Conservation (phyloP, 2,113 vertebrate species). For the Pongo pygmaeus region DNA sequence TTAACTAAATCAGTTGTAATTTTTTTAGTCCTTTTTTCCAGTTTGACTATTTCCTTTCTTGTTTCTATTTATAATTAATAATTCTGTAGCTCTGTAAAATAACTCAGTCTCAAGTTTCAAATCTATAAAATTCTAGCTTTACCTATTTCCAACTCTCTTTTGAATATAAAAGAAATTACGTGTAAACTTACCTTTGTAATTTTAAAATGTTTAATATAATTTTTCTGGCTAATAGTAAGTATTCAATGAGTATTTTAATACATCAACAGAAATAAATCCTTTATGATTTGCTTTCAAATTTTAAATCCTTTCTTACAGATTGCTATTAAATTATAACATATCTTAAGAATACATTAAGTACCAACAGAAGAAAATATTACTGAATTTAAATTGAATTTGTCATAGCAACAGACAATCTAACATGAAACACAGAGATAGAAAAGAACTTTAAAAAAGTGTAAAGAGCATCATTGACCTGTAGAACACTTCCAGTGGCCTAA, state of each 20-base stretch:
- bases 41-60: not conserved
- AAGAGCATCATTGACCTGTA: not conserved
- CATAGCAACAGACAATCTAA: not conserved
- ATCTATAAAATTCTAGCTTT: not conserved
- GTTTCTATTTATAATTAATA: constrained; percentile 2
- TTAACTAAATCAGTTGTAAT: not conserved
- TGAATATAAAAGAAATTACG: not conserved
- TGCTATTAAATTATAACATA: not conserved
- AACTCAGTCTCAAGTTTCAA: not conserved
- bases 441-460: not conserved
- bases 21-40: not conserved
- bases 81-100: not conserved
- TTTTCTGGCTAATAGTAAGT: not conserved
- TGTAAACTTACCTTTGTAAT: not conserved
- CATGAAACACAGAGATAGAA: not conserved
- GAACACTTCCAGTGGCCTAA: not conserved
- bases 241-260: not conserved
- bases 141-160: not conserved
- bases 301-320: not conserved
- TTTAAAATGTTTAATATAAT: constrained; percentile 25
- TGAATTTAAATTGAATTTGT: not conserved
- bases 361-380: not conserved
- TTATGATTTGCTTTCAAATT: not conserved
- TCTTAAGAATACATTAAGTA: not conserved
- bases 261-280: not conserved